Conservation (phyloP, 2,797 vertebrate species). For the Gymnocypris eckloni region DNA sequence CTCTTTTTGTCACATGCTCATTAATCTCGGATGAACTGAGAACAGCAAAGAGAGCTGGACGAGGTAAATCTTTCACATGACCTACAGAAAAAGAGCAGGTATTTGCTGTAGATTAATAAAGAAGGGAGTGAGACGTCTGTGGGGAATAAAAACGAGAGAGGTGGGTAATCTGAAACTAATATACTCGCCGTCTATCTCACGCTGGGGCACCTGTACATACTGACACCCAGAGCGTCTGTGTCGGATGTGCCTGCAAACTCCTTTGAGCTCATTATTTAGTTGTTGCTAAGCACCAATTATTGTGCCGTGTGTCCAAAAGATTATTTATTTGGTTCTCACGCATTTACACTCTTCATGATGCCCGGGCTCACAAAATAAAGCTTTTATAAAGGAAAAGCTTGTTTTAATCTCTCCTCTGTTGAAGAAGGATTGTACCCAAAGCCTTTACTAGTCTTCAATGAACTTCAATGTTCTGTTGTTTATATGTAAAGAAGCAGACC, state of each 20-base stretch:
- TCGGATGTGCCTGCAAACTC: slow-evolving; percentile 15
- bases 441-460: background rate
- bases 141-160: background rate
- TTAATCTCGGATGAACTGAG: slow-evolving; percentile 29
- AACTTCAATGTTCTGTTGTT: background rate
- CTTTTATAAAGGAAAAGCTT: slow-evolving; percentile 10
- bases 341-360: background rate
- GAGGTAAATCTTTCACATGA: slow-evolving; percentile 67
- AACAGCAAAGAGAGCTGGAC: slow-evolving; percentile 71
- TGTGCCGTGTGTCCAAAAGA: slow-evolving; percentile 2
- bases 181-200: background rate
- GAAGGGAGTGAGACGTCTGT: slow-evolving; percentile 5
- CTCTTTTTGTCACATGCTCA: background rate
- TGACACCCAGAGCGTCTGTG: background rate
- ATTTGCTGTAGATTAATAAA: slow-evolving; percentile 22
- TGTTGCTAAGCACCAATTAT: slow-evolving; percentile 29
- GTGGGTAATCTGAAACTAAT: slow-evolving; percentile 29
- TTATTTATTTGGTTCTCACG: background rate
- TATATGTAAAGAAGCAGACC: slow-evolving; percentile 4
- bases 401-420: background rate
- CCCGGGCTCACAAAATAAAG: background rate
- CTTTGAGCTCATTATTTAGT: slow-evolving; percentile 4
- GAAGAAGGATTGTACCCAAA: background rate
- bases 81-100: background rate
- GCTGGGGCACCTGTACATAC: slow-evolving; percentile 8